phyloP scores from a whole-genome alignment of 35 echinoderm and acorn worm genomes.

The Apostichopus parvimensis region DNA sequence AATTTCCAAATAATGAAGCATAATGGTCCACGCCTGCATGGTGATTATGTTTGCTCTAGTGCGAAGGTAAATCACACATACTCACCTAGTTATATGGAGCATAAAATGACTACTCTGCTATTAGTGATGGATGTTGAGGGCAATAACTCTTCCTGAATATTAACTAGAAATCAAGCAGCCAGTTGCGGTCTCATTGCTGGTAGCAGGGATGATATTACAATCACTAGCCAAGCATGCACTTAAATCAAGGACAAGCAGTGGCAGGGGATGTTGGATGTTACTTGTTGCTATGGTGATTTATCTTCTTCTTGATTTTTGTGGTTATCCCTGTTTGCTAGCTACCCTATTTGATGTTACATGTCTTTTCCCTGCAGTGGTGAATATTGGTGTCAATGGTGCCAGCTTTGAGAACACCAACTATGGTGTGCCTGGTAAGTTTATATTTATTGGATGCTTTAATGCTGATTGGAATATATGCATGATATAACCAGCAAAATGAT shows the following conservation, averaged over 20 bases:
- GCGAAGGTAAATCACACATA: no score
- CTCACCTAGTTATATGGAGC: no score
- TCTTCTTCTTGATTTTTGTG: not conserved
- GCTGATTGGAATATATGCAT: no score
- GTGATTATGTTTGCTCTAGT: no score
- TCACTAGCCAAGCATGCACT: not conserved
- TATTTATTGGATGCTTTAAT: no score
- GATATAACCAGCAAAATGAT: no score
- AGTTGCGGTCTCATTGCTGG: not conserved
- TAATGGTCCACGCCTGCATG: no score
- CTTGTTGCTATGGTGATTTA: not conserved
- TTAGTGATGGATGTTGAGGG: no score
- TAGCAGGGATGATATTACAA: not conserved
- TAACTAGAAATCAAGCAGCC: not conserved
- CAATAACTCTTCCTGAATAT: not conserved
- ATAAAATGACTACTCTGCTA: no score
- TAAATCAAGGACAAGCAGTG: not conserved
- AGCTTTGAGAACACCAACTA: slow-evolving; percentile 10
- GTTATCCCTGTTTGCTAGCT: not conserved
- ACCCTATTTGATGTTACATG: not conserved
- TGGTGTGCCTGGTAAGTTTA: slow-evolving; percentile 8
- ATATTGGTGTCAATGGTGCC: not conserved
- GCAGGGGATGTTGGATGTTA: not conserved
- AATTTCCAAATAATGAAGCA: no score
- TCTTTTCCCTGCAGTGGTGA: slow-evolving; percentile 14